These are phyloP conservation scores for Platyrinchus mystaceus DNA, from an alignment of 2,797 vertebrate genomes.

Conservation along the genomic window DNA sequence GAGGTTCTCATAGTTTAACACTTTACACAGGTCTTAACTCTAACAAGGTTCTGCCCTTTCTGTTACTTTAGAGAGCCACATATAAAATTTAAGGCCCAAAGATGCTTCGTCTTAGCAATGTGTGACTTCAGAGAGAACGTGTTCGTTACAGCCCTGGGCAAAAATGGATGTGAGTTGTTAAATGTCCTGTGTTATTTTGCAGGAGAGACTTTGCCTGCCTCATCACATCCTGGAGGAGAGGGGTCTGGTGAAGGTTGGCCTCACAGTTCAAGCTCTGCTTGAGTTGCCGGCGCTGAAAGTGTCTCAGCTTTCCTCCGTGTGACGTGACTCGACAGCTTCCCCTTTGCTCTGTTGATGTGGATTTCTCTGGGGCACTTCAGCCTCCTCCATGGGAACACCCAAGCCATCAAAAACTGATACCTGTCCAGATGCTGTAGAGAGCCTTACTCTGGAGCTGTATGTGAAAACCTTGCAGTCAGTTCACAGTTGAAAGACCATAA, in stretches of 20 bases:
- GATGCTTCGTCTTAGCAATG: background rate
- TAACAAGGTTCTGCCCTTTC: background rate
- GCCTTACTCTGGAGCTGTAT: conserved; percentile 42
- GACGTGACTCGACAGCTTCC: conserved; percentile 28
- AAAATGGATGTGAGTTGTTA: background rate
- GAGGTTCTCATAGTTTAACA: background rate
- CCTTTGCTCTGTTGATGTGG: conserved; percentile 13
- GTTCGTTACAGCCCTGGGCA: rapidly evolving
- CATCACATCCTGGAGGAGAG: conserved; percentile 98
- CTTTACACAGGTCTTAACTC: background rate
- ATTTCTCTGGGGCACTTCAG: conserved; percentile 42
- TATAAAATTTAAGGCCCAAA: background rate
- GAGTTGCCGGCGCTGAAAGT: conserved; percentile 86
- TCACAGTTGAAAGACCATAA: conserved; percentile 28
- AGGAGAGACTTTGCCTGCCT: conserved; percentile 97
- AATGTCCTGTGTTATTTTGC: background rate
- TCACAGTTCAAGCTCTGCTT: conserved; percentile 94
- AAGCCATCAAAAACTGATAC: conserved; percentile 63
- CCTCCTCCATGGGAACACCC: conserved; percentile 37
- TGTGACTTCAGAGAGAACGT: background rate
- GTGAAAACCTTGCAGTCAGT: conserved; percentile 34
- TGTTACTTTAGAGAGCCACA: background rate
- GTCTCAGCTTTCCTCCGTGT: conserved; percentile 88
- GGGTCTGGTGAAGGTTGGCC: conserved; percentile 92
- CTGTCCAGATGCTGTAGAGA: conserved; percentile 59